Percentiles rank a stretch among this genome's conserved stretches.
These are phyloP conservation scores for Xiphophorus maculatus DNA, from an alignment of 2,113 vertebrate genomes.

Conservation along the genomic window DNA sequence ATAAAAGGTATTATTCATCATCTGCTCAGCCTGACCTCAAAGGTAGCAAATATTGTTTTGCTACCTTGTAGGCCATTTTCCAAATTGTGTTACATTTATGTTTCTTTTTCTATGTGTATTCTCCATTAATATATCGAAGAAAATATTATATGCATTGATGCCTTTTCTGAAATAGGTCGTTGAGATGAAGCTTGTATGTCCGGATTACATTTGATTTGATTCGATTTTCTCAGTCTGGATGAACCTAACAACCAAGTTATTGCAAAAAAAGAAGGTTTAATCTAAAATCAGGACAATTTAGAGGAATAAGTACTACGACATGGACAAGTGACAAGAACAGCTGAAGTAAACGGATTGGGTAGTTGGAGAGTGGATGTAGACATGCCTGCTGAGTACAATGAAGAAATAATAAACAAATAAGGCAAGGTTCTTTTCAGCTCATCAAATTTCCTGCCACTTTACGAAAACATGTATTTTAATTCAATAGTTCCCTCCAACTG, in stretches of 20 bases:
- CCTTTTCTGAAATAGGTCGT: not conserved
- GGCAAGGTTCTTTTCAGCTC: not conserved
- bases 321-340: not conserved
- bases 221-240: conserved; percentile 1
- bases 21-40: not conserved
- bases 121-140: not conserved
- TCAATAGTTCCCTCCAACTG: not conserved
- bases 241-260: not conserved
- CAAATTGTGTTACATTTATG: not conserved
- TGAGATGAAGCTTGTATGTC: not conserved
- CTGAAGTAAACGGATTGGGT: too few relatives aligned
- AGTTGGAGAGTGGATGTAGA: not conserved
- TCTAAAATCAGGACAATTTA: not conserved
- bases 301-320: not conserved
- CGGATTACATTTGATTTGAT: not conserved
- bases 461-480: not conserved
- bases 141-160: not conserved
- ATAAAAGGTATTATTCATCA: not conserved
- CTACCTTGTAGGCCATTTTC: not conserved
- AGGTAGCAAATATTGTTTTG: not conserved
- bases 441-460: not conserved
- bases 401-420: not conserved
- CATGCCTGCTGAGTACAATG: not conserved
- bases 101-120: not conserved
- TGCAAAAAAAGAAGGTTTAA: not conserved